phyloP scores from a whole-genome alignment of 2,797 vertebrate genomes.

The Erpetoichthys calabaricus region DNA sequence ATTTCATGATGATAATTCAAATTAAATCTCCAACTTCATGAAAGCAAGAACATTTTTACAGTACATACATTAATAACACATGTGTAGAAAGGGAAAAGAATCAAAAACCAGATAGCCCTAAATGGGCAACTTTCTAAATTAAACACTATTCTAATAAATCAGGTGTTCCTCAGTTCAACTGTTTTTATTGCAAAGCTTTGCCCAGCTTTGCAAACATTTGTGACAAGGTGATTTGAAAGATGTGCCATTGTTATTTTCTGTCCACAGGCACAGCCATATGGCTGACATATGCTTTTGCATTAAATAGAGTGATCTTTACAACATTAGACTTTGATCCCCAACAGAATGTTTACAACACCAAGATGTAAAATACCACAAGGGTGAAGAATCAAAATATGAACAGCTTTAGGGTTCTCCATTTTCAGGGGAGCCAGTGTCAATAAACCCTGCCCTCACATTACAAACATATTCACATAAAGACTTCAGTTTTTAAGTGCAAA shows the following conservation, averaged over 20 bases:
- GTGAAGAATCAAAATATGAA: conserved; percentile 53
- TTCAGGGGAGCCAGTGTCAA: conserved; percentile 29
- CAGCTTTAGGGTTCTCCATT: conserved; percentile 39
- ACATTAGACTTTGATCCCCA: conserved; percentile 62
- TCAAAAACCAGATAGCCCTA: too few species aligned
- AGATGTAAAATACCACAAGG: conserved; percentile 63
- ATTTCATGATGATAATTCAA: too few species aligned
- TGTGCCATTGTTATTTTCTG: conserved; percentile 62
- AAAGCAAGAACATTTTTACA: too few species aligned
- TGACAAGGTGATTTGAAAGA: conserved; percentile 41
- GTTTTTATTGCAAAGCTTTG: neutral
- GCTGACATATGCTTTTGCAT: conserved; percentile 64
- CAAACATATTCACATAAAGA: conserved; percentile 41
- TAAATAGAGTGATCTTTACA: conserved; percentile 51
- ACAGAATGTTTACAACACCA: conserved; percentile 60
- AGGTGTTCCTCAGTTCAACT: too few species aligned
- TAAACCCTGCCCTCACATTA: conserved; percentile 30
- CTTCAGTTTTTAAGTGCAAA: conserved; percentile 27
- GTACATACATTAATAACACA: too few species aligned
- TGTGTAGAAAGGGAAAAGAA: too few species aligned
- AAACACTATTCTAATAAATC: too few species aligned
- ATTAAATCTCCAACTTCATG: too few species aligned
- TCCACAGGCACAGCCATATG: conserved; percentile 68
- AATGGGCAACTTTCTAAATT: too few species aligned
- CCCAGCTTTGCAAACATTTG: neutral